Base-by-base conservation (phyloP, 2,888 invertebrate genomes). In the Hypena proboscidalis region DNA sequence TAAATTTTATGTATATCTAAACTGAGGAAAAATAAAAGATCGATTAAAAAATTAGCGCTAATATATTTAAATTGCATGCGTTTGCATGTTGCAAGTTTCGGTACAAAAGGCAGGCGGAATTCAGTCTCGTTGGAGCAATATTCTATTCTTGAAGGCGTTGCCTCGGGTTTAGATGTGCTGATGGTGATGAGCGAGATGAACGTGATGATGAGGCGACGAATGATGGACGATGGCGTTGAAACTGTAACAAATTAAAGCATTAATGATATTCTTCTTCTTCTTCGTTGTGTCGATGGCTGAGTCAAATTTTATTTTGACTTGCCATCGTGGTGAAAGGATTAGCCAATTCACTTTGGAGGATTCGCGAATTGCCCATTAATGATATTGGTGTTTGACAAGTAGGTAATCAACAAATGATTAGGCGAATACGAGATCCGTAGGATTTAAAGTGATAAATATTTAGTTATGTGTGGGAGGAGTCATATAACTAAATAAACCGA, bases 211-310 rank as follows among this genome's bases (percentile, higher is more conserved):
- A 58, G 90, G 90, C 65, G 90, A 88, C 4, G 91, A 86, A 56
- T 92, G 91, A 58, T 91, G 90, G 38, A 92, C 92, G 58, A 92
- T 85, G 48, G 94, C 93, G 76, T 93, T 93, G 76, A 94, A 94
- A 46, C 94, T 94, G 75, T 42, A 82, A 70, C 75, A 73, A 57
- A 26, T 4, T 10, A 25, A 1, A 15, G 8, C 8, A 22, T 3
- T 22, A 49, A 31, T 27, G n/a, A 21, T 20, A n/a, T n/a, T n/a
- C n/a, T n/a, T n/a, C n/a, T n/a, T n/a, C n/a, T n/a, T n/a, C n/a
- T n/a, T n/a, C n/a, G n/a, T n/a, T n/a, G n/a, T n/a, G n/a, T n/a
- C n/a, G n/a, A n/a, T n/a, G n/a, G n/a, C n/a, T n/a, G n/a, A n/a
- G n/a, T n/a, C n/a, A n/a, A n/a, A n/a, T n/a, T n/a, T n/a, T n/a